A percentile compares a stretch with the other conserved stretches of the same genome.
These are phyloP conservation scores for Prinia subflava DNA, from an alignment of 2,113 vertebrate species.

Conservation along the genomic window DNA sequence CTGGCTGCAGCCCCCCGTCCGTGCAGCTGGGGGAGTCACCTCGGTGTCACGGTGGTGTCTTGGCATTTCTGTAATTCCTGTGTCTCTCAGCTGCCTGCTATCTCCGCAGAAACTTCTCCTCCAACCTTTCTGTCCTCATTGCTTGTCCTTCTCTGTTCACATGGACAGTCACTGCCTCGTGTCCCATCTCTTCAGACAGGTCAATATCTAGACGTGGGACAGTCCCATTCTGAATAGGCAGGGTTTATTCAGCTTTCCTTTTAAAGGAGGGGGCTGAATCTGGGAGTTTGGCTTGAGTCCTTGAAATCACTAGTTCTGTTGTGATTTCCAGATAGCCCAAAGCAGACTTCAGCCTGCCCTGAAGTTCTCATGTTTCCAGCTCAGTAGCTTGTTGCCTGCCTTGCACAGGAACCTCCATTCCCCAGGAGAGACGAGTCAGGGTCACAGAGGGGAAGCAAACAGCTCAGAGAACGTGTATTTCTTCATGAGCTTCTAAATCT, in stretches of 20 bases:
- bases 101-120: background rate
- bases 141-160: background rate
- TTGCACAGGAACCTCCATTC: background rate
- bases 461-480: background rate
- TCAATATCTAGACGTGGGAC: background rate
- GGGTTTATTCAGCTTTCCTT: background rate
- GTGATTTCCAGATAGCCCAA: background rate
- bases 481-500: background rate
- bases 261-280: background rate
- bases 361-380: background rate
- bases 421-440: background rate
- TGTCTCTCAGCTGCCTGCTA: background rate
- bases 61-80: background rate
- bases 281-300: background rate
- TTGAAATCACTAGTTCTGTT: background rate
- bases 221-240: background rate
- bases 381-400: background rate
- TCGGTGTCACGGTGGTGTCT: rapidly evolving
- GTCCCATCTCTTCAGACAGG: background rate
- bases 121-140: background rate
- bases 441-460: background rate
- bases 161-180: background rate
- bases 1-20: background rate
- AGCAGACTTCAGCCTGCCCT: background rate
- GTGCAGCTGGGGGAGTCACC: background rate